Conservation (phyloP, 2,113 vertebrate species). For the Aegotheles bennettii region DNA sequence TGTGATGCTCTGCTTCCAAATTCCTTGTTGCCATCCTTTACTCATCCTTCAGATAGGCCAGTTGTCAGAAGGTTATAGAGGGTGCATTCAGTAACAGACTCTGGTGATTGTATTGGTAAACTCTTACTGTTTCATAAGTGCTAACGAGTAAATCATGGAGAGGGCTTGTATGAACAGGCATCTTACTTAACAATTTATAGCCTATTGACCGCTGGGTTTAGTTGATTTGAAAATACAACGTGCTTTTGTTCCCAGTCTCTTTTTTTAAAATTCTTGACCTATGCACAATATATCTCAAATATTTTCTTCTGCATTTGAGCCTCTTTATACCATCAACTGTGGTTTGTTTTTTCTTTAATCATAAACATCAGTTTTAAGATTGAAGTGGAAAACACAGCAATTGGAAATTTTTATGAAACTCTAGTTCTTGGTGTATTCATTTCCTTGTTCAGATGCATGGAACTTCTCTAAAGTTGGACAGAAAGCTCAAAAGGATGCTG, state of each 20-base stretch:
- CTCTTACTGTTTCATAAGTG: not conserved
- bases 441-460: not conserved
- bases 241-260: not conserved
- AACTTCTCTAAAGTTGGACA: not conserved
- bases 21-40: not conserved
- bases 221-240: not conserved
- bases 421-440: not conserved
- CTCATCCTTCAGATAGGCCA: not conserved
- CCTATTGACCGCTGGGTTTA: not conserved
- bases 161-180: not conserved
- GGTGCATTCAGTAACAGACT: not conserved
- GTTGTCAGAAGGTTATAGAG: not conserved
- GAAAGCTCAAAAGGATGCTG: not conserved
- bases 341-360: not conserved
- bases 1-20: not conserved
- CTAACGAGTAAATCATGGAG: not conserved
- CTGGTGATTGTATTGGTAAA: not conserved
- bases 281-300: not conserved
- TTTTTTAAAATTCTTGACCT: not conserved
- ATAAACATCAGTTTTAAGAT: not conserved
- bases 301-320: not conserved
- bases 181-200: not conserved
- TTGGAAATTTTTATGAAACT: not conserved
- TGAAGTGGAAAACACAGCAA: not conserved
- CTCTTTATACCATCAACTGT: not conserved